Conservation (phyloP, 2,888 invertebrate genomes). For the Drosophila gaucha region DNA sequence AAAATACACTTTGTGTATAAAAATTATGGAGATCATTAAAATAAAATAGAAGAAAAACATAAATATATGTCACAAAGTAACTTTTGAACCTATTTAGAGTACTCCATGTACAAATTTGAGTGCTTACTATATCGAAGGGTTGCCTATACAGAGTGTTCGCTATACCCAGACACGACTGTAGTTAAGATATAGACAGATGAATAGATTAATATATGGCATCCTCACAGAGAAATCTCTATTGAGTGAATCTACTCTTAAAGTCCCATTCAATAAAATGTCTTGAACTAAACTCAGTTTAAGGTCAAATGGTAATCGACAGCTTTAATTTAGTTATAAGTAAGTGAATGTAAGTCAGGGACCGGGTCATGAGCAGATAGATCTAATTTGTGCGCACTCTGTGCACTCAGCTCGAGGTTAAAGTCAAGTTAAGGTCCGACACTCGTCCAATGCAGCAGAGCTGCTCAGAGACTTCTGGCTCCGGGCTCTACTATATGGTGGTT, state of each 20-base stretch:
- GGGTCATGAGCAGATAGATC: conserved; percentile 14
- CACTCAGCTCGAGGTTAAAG: conserved; percentile 5
- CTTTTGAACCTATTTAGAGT: too few species aligned
- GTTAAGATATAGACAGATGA: too few species aligned
- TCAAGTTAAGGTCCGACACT: conserved; percentile 4
- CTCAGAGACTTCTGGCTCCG: background rate
- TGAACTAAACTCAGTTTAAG: background rate
- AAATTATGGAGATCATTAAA: too few species aligned
- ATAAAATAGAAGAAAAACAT: too few species aligned
- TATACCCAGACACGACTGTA: too few species aligned
- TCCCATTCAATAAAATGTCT: background rate
- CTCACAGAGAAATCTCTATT: too few species aligned
- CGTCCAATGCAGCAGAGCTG: background rate
- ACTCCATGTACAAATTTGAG: too few species aligned
- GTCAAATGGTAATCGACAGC: background rate
- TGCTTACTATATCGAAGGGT: too few species aligned
- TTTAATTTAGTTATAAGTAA: conserved; percentile 8
- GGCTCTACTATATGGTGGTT: background rate
- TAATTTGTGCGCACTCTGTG: conserved; percentile 14
- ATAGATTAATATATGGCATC: too few species aligned
- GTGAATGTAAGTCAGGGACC: conserved; percentile 12
- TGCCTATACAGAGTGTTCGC: too few species aligned
- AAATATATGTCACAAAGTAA: too few species aligned
- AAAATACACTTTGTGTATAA: too few species aligned
- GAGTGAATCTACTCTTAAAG: background rate